Percentiles rank a stretch among this genome's conserved stretches.
These are phyloP conservation scores for Eurypyga helias DNA, from an alignment of 2,113 vertebrate species.

Conservation along the genomic window DNA sequence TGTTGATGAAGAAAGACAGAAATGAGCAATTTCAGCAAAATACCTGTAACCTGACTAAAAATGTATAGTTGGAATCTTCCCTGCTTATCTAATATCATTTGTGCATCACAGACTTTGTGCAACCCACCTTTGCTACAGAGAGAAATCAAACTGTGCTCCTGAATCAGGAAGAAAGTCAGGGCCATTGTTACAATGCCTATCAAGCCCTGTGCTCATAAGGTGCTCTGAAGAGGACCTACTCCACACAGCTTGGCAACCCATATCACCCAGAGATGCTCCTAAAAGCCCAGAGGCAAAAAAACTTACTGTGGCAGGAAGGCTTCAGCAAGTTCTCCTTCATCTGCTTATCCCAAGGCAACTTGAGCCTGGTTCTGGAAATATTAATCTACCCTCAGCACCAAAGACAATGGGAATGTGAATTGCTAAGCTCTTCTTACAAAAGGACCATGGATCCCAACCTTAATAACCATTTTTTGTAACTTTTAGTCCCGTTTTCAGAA, in stretches of 20 bases:
- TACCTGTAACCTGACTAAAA: not conserved
- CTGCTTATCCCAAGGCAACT: not conserved
- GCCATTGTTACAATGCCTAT: not conserved
- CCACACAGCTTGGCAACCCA: not conserved
- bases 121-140: not conserved
- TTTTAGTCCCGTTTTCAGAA: not conserved
- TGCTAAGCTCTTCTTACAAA: not conserved
- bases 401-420: not conserved
- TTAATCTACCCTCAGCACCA: not conserved
- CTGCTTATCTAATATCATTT: not conserved
- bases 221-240: not conserved
- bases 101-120: not conserved
- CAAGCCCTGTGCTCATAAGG: not conserved
- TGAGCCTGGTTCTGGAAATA: not conserved
- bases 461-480: not conserved
- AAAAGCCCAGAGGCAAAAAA: not conserved
- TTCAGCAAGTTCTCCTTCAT: not conserved
- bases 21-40: not conserved
- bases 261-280: not conserved
- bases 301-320: not conserved
- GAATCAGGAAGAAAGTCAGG: not conserved
- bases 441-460: not conserved
- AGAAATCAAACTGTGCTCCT: not conserved
- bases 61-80: not conserved
- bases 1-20: not conserved